These are phyloP conservation scores for Colistium nudipinnis DNA, from an alignment of 2,113 vertebrate genomes.

Conservation along the genomic window DNA sequence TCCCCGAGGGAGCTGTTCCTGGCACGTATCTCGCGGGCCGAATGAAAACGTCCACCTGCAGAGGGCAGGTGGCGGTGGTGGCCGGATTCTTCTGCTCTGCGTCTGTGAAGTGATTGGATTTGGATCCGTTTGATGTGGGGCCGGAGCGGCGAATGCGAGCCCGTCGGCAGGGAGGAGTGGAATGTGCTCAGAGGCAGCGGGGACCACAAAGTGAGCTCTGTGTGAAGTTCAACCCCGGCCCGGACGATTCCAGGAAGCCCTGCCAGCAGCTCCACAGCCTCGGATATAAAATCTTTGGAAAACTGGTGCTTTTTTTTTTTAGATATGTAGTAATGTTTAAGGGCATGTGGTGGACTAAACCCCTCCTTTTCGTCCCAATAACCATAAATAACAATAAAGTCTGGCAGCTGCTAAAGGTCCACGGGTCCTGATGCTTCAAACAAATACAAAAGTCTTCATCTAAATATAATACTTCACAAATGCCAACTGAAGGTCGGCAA, in stretches of 20 bases:
- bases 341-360: background rate
- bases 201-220: conserved; percentile 50
- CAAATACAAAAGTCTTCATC: conserved; percentile 4
- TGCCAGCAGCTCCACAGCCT: conserved; percentile 55
- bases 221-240: conserved; percentile 68
- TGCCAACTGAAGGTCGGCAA: conserved; percentile 37
- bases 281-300: conserved; percentile 30
- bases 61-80: conserved; percentile 67
- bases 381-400: too few species aligned
- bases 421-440: background rate
- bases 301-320: background rate
- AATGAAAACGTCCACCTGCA: conserved; percentile 65
- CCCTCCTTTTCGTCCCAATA: background rate
- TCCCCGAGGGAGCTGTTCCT: conserved; percentile 38
- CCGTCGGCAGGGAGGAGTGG: conserved; percentile 75
- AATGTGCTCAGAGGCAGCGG: conserved; percentile 70
- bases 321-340: conserved; percentile 25
- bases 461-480: conserved; percentile 17
- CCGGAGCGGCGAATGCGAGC: conserved; percentile 62
- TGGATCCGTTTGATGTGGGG: conserved; percentile 75
- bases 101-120: conserved; percentile 60
- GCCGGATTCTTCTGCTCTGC: conserved; percentile 40
- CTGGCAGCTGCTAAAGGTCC: background rate
- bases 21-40: conserved; percentile 38
- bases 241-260: conserved; percentile 50